Evolutionary conservation across 2,888 invertebrate species (phyloP).

Genomic region (Tetragnatha montana): DNA sequence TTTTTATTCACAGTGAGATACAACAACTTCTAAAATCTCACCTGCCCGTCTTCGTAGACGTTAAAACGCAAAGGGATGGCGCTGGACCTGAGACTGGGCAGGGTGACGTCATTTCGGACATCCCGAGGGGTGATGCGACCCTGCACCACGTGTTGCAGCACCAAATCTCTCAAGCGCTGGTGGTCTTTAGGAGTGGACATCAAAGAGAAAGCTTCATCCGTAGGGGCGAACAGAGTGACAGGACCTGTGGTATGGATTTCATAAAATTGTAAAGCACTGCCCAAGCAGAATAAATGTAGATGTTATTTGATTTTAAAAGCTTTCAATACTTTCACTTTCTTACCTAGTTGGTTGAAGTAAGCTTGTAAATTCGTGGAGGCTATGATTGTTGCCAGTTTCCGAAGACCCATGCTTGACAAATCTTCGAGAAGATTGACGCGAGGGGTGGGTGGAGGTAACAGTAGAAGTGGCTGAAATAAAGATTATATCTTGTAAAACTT

Average conservation of each 20-base stretch:
- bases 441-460: neutral
- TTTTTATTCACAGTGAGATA: neutral
- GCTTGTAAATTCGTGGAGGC: constrained; percentile 35
- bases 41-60: constrained; percentile 65
- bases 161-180: constrained; percentile 43
- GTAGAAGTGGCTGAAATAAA: constrained; percentile 44
- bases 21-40: constrained; percentile 11
- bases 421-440: constrained; percentile 1
- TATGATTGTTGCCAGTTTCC: constrained; percentile 38
- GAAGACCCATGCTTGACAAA: constrained; percentile 36
- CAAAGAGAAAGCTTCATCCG: constrained; percentile 64
- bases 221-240: constrained; percentile 65
- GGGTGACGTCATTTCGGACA: constrained; percentile 57
- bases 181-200: constrained; percentile 23
- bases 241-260: constrained; percentile 28
- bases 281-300: too few species aligned
- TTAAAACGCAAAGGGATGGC: constrained; percentile 51
- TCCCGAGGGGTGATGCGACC: constrained; percentile 34
- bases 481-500: neutral
- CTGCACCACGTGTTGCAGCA: constrained; percentile 55
- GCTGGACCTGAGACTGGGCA: constrained; percentile 35
- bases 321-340: neutral
- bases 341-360: constrained; percentile 41
- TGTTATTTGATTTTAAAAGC: too few species aligned
- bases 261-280: too few species aligned